A percentile compares a stretch with the other conserved stretches of the same genome.
Evolutionary conservation across 2,888 invertebrate genomes (phyloP).

Genomic region (Caenorhabditis panamensis): DNA sequence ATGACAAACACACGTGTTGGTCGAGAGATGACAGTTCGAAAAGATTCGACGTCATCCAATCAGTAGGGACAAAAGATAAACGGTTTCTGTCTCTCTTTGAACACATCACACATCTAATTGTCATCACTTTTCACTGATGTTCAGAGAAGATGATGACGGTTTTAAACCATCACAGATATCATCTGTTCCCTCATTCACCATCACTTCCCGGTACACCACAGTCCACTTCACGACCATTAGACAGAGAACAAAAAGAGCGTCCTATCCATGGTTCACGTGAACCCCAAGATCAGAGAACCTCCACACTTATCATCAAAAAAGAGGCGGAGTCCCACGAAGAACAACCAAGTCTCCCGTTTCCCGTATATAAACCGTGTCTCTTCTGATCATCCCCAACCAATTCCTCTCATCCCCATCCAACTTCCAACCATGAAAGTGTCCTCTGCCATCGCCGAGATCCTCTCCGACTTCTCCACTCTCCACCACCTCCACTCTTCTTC

Average conservation of each 20-base stretch:
- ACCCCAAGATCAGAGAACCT: constrained; percentile 7
- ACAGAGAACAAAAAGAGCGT: not conserved
- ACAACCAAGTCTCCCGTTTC: not conserved
- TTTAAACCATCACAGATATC: not conserved
- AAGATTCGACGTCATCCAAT: not conserved
- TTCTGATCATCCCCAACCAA: not conserved
- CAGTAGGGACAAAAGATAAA: not conserved
- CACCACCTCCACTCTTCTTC: constrained; percentile 30
- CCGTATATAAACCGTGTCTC: not conserved
- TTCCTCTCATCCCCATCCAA: not conserved
- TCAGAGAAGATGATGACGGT: constrained; percentile 1
- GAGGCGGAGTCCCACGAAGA: constrained; percentile 5
- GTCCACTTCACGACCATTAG: not conserved
- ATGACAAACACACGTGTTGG: not conserved
- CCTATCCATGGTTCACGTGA: not conserved
- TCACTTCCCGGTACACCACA: not conserved
- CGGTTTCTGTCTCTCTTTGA: no score
- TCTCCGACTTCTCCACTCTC: constrained; percentile 45
- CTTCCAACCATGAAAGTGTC: constrained; percentile 38
- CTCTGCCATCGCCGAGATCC: constrained; percentile 39
- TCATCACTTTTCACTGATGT: constrained; percentile 7
- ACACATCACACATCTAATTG: constrained; percentile 9
- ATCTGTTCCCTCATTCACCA: not conserved
- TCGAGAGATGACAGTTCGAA: not conserved
- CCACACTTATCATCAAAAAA: not conserved